Evolutionary conservation across 2,113 vertebrate genomes (phyloP).

Genomic region (Paradisaea rubra): DNA sequence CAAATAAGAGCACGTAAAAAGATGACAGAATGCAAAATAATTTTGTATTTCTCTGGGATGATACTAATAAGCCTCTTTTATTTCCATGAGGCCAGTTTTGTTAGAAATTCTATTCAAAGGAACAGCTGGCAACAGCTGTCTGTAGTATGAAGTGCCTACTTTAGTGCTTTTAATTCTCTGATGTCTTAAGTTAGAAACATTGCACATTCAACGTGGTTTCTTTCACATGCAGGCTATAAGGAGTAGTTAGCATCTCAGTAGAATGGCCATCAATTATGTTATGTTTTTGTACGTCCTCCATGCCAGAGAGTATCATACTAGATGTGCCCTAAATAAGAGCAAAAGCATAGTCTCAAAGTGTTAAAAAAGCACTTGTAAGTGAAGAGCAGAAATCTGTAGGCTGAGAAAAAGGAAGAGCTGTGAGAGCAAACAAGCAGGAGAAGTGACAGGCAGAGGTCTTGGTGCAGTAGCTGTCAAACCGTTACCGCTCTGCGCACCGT

Average conservation of each 20-base stretch:
- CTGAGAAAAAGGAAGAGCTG: not conserved
- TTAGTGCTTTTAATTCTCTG: not conserved
- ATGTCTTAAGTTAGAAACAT: not conserved
- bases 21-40: not conserved
- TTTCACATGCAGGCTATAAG: not conserved
- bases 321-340: not conserved
- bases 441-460: not conserved
- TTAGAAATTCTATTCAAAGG: not conserved
- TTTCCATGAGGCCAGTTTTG: not conserved
- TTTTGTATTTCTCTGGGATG: not conserved
- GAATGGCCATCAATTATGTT: not conserved
- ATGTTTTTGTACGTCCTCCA: not conserved
- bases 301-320: not conserved
- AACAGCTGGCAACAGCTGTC: slow-evolving; percentile 12
- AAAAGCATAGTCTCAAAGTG: not conserved
- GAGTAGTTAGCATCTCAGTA: not conserved
- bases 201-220: not conserved
- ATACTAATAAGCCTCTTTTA: not conserved
- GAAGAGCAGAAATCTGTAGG: not conserved
- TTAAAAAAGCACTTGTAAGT: not conserved
- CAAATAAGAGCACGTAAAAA: not conserved
- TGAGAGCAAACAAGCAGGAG: not conserved
- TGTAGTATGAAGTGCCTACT: not conserved
- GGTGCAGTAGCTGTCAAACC: not conserved
- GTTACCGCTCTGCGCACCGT: not conserved